Conservation (phyloP, 2,113 vertebrate genomes). For the Beaufortia kweichowensis region DNA sequence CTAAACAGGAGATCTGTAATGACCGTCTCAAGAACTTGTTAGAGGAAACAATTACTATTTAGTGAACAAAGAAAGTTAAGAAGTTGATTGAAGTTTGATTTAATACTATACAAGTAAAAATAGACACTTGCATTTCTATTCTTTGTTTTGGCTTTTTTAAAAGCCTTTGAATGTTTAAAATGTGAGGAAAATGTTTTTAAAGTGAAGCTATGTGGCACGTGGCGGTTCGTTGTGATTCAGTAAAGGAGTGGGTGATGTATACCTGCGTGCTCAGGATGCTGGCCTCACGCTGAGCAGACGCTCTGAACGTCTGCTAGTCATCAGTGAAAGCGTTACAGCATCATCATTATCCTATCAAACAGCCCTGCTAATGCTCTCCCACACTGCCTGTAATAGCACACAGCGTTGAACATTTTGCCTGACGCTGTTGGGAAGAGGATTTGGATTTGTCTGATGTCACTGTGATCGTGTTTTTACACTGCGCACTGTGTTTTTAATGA, state of each 20-base stretch:
- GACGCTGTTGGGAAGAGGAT: slow-evolving; percentile 26
- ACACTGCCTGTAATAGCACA: slow-evolving; percentile 3
- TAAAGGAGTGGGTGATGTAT: slow-evolving; percentile 32
- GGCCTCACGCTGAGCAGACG: slow-evolving; percentile 11
- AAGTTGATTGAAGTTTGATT: no score
- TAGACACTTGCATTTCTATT: no score
- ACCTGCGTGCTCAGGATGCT: slow-evolving; percentile 7
- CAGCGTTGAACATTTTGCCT: not conserved
- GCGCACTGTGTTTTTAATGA: no score
- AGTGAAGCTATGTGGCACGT: not conserved
- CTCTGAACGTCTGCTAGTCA: slow-evolving; percentile 19
- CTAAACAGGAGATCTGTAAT: no score
- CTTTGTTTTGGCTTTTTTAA: no score
- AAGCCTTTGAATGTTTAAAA: not conserved
- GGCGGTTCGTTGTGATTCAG: not conserved
- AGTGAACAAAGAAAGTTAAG: no score
- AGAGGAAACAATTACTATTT: no score
- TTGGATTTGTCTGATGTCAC: slow-evolving; percentile 6
- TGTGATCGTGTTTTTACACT: no score
- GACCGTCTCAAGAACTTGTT: no score
- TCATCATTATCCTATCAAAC: slow-evolving; percentile 44
- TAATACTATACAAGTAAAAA: no score
- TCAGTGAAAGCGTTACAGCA: not conserved
- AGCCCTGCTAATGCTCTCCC: slow-evolving; percentile 14
- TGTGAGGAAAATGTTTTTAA: not conserved